Evolutionary conservation across 2,113 vertebrate species (phyloP), one percentile per base, ranked within the genome.

Genomic region (Oncorhynchus keta): DNA sequence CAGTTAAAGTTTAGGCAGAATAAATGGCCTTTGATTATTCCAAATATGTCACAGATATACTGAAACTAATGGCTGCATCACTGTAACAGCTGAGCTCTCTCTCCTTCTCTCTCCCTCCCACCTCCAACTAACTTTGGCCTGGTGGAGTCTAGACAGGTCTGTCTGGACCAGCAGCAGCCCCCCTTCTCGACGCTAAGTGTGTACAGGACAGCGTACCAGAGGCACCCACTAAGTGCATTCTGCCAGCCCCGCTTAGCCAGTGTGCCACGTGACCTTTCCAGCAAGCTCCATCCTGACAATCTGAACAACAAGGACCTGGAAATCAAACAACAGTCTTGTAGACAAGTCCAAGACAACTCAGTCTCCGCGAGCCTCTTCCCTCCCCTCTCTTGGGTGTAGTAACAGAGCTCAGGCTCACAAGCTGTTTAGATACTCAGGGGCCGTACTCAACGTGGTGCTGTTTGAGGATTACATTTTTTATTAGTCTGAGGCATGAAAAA

Each of bases 101-200:
- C 71, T 67, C 78, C 8, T 45, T 45, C 39, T 9, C 39, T 65
- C 68, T 81, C 39, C 55, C 80, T 79, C 69, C 62, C 88, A 24
- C 92, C 94, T 75, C 93, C 93, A 16, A 95, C 92, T 26, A 93
- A 92, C 83, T 92, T 91, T 0, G 93, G 94, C n/a, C 89, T 89
- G 2, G 80, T 70, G 0, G 74, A 91, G 79, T 82, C 76, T 14
- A 85, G 91, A 86, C 84, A 75, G 73, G 86, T 79, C 62, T 57
- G 78, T 72, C 49, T 86, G 89, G 88, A 85, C 14, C 73, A 0
- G 0, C 77, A 18, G 57, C 81, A 55, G 71, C 62, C 71, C 32
- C 75, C 48, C 70, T 75, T 80, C 9, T 82, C 82, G 5, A 75
- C 74, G 3, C 18, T 83, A 72, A 89, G 87, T 68, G 80, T 79